These are phyloP conservation scores for Epinephelus lanceolatus DNA, from an alignment of 2,113 vertebrate species.

Conservation along the genomic window DNA sequence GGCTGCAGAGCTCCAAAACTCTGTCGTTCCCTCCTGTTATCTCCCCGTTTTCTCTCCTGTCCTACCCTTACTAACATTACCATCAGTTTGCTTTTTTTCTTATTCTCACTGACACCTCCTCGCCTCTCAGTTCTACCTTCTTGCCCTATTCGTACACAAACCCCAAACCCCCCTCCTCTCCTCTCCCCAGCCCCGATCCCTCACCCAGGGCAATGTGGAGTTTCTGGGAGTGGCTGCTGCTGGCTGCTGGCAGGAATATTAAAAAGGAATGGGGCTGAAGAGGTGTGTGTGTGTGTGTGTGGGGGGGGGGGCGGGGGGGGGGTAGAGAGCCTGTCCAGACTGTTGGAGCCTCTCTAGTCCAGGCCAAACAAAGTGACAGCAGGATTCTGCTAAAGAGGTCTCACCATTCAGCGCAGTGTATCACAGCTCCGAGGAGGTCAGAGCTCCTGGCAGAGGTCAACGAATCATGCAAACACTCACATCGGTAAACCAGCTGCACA, in stretches of 20 bases:
- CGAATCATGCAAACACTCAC: slow-evolving; percentile 32
- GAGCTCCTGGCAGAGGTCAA: slow-evolving; percentile 44
- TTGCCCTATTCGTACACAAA: not conserved
- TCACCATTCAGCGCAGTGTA: slow-evolving; percentile 27
- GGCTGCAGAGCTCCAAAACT: slow-evolving; percentile 2
- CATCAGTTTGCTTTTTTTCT: not conserved
- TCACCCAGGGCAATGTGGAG: slow-evolving; percentile 66
- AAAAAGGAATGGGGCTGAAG: slow-evolving; percentile 8
- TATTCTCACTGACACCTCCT: slow-evolving; percentile 15
- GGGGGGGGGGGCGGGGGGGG: not conserved
- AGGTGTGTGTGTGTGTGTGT: too few relatives aligned
- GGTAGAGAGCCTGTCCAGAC: slow-evolving; percentile 49
- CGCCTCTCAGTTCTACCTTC: not conserved
- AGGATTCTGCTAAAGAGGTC: slow-evolving; percentile 17
- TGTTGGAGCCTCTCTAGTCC: slow-evolving; percentile 68
- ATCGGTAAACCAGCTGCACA: not conserved
- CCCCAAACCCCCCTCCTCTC: not conserved
- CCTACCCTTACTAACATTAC: not conserved
- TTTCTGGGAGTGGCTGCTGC: slow-evolving; percentile 80
- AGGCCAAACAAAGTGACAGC: slow-evolving; percentile 71
- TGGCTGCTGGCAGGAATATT: slow-evolving; percentile 37
- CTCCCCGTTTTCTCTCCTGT: not conserved
- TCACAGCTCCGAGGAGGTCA: slow-evolving; percentile 33
- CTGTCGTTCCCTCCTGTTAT: not conserved
- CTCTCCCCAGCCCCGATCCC: slow-evolving; percentile 15